Conservation (phyloP, 2,888 invertebrate species). For the Gymnocheta viridis region DNA sequence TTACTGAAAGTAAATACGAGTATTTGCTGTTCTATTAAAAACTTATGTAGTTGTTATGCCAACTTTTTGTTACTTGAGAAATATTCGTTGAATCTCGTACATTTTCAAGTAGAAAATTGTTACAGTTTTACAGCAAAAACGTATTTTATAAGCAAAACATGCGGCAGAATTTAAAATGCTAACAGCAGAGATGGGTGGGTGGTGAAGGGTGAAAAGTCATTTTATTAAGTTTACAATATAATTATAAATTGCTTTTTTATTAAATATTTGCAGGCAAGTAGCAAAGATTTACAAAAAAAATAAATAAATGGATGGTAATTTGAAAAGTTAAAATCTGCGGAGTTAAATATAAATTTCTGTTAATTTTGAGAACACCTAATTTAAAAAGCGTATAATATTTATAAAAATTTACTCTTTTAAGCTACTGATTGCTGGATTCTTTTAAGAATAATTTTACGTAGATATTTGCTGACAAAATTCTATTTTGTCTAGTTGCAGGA, state of each 20-base stretch:
- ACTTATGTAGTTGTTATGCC: neutral
- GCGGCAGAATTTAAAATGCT: too few species aligned
- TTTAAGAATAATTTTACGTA: neutral
- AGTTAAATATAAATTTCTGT: too few species aligned
- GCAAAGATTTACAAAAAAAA: too few species aligned
- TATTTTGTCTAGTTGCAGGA: neutral
- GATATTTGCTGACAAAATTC: neutral
- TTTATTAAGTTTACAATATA: too few species aligned
- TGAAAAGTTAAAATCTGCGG: too few species aligned
- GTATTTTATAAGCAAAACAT: neutral
- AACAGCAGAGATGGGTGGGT: too few species aligned
- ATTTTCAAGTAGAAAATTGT: neutral
- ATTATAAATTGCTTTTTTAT: too few species aligned
- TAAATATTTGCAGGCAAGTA: too few species aligned
- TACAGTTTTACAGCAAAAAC: neutral
- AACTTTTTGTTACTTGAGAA: neutral
- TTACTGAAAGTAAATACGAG: neutral
- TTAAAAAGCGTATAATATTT: too few species aligned
- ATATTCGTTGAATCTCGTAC: neutral
- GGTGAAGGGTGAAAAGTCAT: too few species aligned
- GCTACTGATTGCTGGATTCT: neutral
- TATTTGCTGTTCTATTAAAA: slow-evolving; percentile 4
- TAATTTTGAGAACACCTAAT: too few species aligned
- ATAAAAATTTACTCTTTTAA: neutral
- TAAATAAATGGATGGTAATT: too few species aligned